These are phyloP conservation scores for Musca vetustissima DNA, from an alignment of 1,140 invertebrate species.

Conservation along the genomic window DNA sequence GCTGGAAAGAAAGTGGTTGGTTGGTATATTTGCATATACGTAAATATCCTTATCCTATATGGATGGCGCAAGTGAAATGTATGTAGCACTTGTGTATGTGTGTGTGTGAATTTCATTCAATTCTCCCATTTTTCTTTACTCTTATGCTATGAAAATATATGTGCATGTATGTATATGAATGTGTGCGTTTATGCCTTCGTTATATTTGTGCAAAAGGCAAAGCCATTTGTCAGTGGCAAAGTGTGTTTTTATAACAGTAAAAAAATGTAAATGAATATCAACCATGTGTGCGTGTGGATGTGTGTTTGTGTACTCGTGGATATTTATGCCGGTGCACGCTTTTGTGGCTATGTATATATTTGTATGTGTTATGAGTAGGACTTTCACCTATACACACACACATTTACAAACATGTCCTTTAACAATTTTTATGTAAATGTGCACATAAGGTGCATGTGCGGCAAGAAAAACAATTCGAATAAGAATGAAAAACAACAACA, in stretches of 20 bases:
- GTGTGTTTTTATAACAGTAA: slow-evolving; percentile 8
- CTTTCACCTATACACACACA: background rate
- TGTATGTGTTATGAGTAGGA: slow-evolving; percentile 3
- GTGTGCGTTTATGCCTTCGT: background rate
- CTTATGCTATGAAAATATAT: background rate
- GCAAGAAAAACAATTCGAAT: background rate
- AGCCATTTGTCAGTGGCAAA: slow-evolving; percentile 19
- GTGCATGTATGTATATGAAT: background rate
- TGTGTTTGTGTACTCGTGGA: background rate
- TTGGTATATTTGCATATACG: background rate
- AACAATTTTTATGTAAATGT: slow-evolving; percentile 17
- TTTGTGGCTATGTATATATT: slow-evolving; percentile 14
- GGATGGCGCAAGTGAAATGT: too few species aligned
- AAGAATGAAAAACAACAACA: slow-evolving; percentile 14
- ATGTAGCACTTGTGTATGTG: too few species aligned
- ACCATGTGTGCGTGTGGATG: background rate
- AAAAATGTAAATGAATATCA: slow-evolving; percentile 15
- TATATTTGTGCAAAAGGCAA: slow-evolving; percentile 16
- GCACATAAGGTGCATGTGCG: slow-evolving; percentile 11
- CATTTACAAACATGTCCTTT: background rate
- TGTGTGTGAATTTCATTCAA: too few species aligned
- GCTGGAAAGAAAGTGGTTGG: background rate
- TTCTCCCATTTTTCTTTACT: background rate
- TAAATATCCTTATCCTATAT: background rate
- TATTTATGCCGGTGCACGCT: background rate